Conservation (phyloP, 2,888 invertebrate genomes). For the Elmis aenea region DNA sequence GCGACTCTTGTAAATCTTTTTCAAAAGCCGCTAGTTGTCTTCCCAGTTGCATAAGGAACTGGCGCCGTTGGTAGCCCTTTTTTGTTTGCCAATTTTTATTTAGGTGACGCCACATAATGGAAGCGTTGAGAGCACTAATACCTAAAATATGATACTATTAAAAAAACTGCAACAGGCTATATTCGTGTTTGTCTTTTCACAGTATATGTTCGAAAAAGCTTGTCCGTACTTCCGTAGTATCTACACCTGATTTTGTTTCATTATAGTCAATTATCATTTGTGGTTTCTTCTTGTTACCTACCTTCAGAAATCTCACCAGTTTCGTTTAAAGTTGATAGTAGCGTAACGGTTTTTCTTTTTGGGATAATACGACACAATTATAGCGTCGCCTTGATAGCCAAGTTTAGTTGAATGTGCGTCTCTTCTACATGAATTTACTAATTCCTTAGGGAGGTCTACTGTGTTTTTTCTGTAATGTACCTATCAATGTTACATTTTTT, state of each 20-base stretch:
- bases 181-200: constrained; percentile 8
- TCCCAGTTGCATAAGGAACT: constrained; percentile 4
- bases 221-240: constrained; percentile 9
- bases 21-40: background rate
- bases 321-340: background rate
- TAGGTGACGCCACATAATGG: background rate
- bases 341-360: constrained; percentile 1
- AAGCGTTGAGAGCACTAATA: constrained; percentile 1
- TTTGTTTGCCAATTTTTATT: background rate
- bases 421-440: constrained; percentile 2
- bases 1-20: background rate
- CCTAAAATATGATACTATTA: constrained; percentile 6
- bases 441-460: constrained; percentile 6
- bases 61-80: constrained; percentile 2
- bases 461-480: constrained; percentile 6
- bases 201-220: constrained; percentile 4
- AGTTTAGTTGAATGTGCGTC: constrained; percentile 5
- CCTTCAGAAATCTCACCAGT: constrained; percentile 2
- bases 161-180: constrained; percentile 8
- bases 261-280: constrained; percentile 10
- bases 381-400: constrained; percentile 3
- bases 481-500: constrained; percentile 3
- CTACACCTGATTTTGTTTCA: constrained; percentile 10
- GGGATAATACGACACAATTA: constrained; percentile 1
- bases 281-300: constrained; percentile 4